Percentiles rank a stretch among this genome's conserved stretches.
Conservation (phyloP, 2,797 vertebrate genomes). For the Protosalanx chinensis region DNA sequence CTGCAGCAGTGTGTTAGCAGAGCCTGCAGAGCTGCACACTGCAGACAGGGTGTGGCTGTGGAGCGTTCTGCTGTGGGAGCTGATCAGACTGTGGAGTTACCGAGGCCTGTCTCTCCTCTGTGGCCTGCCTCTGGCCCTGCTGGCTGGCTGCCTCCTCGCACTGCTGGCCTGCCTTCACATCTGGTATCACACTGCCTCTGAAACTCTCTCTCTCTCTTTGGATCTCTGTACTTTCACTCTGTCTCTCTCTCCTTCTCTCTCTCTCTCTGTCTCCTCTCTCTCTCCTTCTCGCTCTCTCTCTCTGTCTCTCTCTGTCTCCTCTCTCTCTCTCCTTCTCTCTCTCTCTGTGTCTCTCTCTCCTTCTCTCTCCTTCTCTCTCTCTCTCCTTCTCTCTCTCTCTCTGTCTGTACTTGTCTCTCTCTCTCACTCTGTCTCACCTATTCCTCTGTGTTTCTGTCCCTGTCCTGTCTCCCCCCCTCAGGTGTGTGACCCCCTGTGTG, state of each 20-base stretch:
- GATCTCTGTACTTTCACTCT: too few species aligned
- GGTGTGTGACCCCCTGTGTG: constrained; percentile 74
- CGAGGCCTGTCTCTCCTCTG: constrained; percentile 73
- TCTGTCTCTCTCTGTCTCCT: background rate
- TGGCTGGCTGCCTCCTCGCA: constrained; percentile 73
- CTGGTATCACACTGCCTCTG: constrained; percentile 50
- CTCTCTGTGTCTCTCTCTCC: background rate
- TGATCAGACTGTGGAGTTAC: constrained; percentile 73
- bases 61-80: constrained; percentile 73
- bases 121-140: constrained; percentile 73
- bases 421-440: too few species aligned
- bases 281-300: too few species aligned
- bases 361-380: background rate
- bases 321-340: too few species aligned
- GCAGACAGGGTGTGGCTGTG: constrained; percentile 73
- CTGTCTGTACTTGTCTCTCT: too few species aligned
- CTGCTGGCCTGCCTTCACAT: constrained; percentile 75
- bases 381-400: too few species aligned
- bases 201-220: too few species aligned
- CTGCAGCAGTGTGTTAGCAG: constrained; percentile 75
- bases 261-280: too few species aligned
- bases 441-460: background rate
- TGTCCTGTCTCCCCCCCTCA: constrained; percentile 14
- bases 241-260: too few species aligned
- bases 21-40: constrained; percentile 66